These are phyloP conservation scores for Notolabrus celidotus DNA, from an alignment of 2,797 vertebrate genomes.

Conservation along the genomic window DNA sequence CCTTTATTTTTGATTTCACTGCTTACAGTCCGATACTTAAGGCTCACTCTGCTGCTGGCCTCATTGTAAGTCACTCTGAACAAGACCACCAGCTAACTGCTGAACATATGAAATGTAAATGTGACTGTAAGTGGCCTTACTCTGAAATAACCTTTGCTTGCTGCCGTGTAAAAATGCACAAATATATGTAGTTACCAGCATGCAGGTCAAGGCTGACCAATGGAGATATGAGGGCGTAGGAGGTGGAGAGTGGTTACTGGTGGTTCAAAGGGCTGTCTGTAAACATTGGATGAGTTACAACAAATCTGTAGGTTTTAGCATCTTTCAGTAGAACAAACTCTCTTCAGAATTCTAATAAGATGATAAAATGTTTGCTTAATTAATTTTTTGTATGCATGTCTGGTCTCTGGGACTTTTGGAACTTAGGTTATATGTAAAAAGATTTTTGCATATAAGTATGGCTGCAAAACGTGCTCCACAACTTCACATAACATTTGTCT, in stretches of 20 bases:
- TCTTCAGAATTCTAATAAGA: not conserved
- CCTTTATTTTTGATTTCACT: slow-evolving; percentile 34
- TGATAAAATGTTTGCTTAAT: too few relatives aligned
- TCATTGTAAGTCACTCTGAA: slow-evolving; percentile 47
- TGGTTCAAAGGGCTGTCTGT: slow-evolving; percentile 33
- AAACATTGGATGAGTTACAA: slow-evolving; percentile 12
- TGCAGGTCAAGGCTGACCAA: slow-evolving; percentile 51
- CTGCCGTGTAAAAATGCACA: slow-evolving; percentile 33
- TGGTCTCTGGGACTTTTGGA: too few relatives aligned
- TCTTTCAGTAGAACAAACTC: slow-evolving; percentile 1
- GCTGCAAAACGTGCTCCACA: too few relatives aligned
- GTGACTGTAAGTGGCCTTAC: slow-evolving; percentile 42
- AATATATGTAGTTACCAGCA: slow-evolving; percentile 32
- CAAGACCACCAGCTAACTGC: slow-evolving; percentile 38
- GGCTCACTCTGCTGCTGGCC: slow-evolving; percentile 33
- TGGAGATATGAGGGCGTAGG: slow-evolving; percentile 48
- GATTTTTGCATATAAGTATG: too few relatives aligned
- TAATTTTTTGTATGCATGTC: too few relatives aligned
- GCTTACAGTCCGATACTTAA: slow-evolving; percentile 30
- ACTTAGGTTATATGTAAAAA: too few relatives aligned
- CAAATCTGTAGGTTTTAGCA: slow-evolving; percentile 36
- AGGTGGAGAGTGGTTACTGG: slow-evolving; percentile 31
- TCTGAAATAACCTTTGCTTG: slow-evolving; percentile 49
- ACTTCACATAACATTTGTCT: too few relatives aligned
- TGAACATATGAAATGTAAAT: slow-evolving; percentile 62